Percentiles rank a stretch among this genome's conserved stretches.
These are phyloP conservation scores for Sphaeridia pumilis DNA, from an alignment of 2,888 invertebrate species.

Conservation along the genomic window DNA sequence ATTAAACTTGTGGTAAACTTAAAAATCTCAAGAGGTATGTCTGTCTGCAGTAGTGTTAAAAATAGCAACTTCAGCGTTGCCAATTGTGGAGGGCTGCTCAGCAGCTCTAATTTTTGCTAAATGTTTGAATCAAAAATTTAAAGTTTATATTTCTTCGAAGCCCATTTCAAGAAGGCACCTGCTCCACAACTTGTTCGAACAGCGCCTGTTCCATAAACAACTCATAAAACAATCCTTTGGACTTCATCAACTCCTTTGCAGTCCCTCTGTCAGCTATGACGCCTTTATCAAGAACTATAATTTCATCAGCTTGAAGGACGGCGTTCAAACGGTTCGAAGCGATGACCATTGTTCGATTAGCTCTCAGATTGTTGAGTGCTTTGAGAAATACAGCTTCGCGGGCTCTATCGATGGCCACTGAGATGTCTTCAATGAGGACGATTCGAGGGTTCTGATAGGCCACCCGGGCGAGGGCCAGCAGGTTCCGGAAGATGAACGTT, in stretches of 20 bases:
- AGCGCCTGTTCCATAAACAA: slow-evolving; percentile 22
- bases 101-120: too few species aligned
- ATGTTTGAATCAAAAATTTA: too few species aligned
- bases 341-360: slow-evolving; percentile 19
- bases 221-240: slow-evolving; percentile 22
- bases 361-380: slow-evolving; percentile 14
- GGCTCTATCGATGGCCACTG: slow-evolving; percentile 11
- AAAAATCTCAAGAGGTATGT: too few species aligned
- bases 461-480: slow-evolving; percentile 20
- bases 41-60: too few species aligned
- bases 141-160: too few species aligned
- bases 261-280: slow-evolving; percentile 20
- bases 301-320: slow-evolving; percentile 21
- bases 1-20: too few species aligned
- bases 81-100: too few species aligned
- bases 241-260: slow-evolving; percentile 13
- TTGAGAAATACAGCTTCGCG: slow-evolving; percentile 10
- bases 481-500: slow-evolving; percentile 19
- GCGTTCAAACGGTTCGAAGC: slow-evolving; percentile 20
- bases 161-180: too few species aligned
- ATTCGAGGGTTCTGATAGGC: slow-evolving; percentile 22
- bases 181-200: background rate
- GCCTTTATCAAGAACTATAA: slow-evolving; percentile 22
- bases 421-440: slow-evolving; percentile 20
- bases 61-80: too few species aligned